A percentile compares a stretch with the other conserved stretches of the same genome.
Conservation (phyloP, 2,113 vertebrate species). For the Piprites chloris region DNA sequence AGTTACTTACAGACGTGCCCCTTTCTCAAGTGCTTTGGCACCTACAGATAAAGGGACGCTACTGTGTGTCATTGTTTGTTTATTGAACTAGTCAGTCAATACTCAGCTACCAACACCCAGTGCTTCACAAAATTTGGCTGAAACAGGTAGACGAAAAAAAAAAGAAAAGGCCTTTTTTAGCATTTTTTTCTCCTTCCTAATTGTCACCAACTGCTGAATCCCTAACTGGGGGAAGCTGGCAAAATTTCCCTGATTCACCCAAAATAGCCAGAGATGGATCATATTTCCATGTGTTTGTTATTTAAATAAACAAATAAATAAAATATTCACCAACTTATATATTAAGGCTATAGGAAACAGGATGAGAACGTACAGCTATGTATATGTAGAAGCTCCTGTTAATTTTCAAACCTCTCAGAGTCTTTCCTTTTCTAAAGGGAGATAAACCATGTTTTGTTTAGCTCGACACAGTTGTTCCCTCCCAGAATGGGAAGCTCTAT, state of each 20-base stretch:
- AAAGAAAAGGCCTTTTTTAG: background rate
- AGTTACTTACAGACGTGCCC: background rate
- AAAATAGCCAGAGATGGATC: background rate
- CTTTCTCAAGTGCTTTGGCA: background rate
- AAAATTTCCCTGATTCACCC: background rate
- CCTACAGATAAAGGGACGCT: background rate
- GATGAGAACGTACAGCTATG: background rate
- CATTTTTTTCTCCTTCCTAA: background rate
- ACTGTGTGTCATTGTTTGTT: background rate
- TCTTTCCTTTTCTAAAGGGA: conserved; percentile 24
- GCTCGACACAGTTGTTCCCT: conserved; percentile 38
- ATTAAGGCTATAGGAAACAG: background rate
- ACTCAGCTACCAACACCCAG: background rate
- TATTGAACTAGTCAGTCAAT: background rate
- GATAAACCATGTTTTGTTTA: conserved; percentile 61
- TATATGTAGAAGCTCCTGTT: background rate
- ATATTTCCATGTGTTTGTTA: background rate
- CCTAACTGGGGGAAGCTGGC: background rate
- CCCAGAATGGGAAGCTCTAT: background rate
- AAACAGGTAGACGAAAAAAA: background rate
- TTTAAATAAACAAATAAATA: background rate
- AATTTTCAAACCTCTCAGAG: background rate
- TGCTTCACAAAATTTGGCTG: background rate
- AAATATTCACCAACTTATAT: background rate
- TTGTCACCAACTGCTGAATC: background rate